A percentile compares a stretch with the other conserved stretches of the same genome.
These are phyloP conservation scores for Spongilla lacustris DNA, from an alignment of 37 sponge, comb jelly and placozoan genomes.

Conservation along the genomic window DNA sequence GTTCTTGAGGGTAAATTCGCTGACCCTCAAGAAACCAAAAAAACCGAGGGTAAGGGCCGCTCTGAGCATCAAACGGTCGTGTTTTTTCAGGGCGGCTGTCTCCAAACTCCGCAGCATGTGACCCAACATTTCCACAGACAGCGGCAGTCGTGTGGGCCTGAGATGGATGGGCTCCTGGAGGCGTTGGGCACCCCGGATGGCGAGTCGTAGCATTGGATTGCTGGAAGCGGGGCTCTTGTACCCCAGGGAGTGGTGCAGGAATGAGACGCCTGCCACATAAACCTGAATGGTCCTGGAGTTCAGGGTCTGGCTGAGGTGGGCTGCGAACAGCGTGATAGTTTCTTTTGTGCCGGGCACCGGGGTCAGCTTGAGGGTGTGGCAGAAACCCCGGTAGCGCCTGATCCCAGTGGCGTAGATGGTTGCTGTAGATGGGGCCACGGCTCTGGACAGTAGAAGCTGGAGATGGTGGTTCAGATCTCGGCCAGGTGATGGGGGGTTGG, in stretches of 20 bases:
- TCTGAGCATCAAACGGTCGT: conserved; percentile 18
- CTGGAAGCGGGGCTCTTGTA: background rate
- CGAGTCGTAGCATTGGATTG: background rate
- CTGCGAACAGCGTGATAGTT: background rate
- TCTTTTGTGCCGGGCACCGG: conserved; percentile 3
- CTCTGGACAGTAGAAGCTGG: background rate
- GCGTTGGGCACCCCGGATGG: background rate
- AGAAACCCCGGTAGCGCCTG: conserved; percentile 8
- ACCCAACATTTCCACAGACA: conserved; percentile 13
- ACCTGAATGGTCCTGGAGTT: background rate
- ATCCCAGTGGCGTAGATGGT: conserved; percentile 4
- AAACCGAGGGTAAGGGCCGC: conserved; percentile 24
- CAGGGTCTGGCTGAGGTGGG: background rate
- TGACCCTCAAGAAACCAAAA: conserved; percentile 24
- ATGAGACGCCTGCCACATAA: background rate
- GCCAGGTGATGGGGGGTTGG: background rate
- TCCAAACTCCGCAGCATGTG: too few species aligned
- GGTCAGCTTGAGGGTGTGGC: background rate
- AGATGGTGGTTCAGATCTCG: background rate
- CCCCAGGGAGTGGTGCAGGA: background rate
- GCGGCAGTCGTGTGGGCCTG: conserved; percentile 6
- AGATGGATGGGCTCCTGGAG: background rate
- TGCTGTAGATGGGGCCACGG: background rate
- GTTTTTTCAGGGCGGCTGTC: conserved; percentile 2
- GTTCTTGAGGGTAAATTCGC: conserved; percentile 13